Evolutionary conservation across 2,888 invertebrate genomes (phyloP).

Genomic region (Endomychus coccineus): DNA sequence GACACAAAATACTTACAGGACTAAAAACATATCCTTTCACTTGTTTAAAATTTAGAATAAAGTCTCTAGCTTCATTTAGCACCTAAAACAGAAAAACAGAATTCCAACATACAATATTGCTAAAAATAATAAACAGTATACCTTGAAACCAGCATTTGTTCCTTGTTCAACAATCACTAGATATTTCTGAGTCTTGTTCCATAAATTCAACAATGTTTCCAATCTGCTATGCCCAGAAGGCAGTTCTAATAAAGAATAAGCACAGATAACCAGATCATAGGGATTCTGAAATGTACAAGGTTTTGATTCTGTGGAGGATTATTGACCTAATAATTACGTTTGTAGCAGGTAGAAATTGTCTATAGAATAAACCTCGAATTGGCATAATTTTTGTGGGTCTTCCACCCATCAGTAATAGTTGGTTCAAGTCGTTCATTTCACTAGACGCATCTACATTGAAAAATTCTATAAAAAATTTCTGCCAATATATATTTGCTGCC

Average conservation of each 20-base stretch:
- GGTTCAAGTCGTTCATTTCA: conserved; percentile 76
- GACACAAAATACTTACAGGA: conserved; percentile 53
- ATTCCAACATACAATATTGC: background rate
- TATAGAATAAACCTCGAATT: conserved; percentile 58
- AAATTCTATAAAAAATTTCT: conserved; percentile 66
- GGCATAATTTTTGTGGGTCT: conserved; percentile 53
- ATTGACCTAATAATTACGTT: conserved; percentile 1
- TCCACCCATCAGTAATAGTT: conserved; percentile 60
- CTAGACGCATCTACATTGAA: conserved; percentile 76
- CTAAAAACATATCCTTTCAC: conserved; percentile 60
- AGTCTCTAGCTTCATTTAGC: conserved; percentile 78
- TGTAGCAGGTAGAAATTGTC: conserved; percentile 73
- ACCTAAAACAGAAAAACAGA: conserved; percentile 36
- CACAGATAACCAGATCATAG: conserved; percentile 75
- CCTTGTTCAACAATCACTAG: conserved; percentile 81
- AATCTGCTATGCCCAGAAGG: conserved; percentile 58
- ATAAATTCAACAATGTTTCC: conserved; percentile 66
- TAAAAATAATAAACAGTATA: conserved; percentile 31
- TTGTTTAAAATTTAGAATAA: conserved; percentile 56
- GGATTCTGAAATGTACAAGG: conserved; percentile 45
- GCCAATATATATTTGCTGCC: conserved; percentile 70
- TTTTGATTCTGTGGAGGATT: conserved; percentile 10
- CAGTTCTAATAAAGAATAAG: conserved; percentile 75
- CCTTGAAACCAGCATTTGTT: conserved; percentile 69
- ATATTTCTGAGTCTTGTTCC: conserved; percentile 79